Conservation (phyloP, 1,140 invertebrate genomes). For the Drosophila sechellia region DNA sequence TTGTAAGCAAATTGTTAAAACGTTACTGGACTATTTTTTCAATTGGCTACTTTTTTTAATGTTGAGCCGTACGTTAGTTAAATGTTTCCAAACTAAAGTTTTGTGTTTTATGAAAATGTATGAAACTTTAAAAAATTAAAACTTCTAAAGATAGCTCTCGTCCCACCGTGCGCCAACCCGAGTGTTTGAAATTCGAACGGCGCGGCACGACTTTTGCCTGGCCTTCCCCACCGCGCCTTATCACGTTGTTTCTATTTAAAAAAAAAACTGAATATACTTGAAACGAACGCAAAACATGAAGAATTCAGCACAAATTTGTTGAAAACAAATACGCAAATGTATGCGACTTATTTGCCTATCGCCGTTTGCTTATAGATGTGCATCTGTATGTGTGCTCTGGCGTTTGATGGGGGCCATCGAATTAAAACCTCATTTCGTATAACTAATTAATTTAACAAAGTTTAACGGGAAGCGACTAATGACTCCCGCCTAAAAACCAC, state of each 20-base stretch:
- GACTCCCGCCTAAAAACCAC: constrained; percentile 7
- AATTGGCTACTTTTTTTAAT: no score
- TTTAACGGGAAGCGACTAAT: not conserved
- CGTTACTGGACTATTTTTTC: no score
- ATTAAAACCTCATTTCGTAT: constrained; percentile 50
- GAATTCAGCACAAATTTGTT: constrained; percentile 71
- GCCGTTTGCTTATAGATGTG: constrained; percentile 5
- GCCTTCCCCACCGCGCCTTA: constrained; percentile 41
- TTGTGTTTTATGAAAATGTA: no score
- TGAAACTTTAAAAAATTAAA: no score
- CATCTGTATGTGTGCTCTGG: not conserved
- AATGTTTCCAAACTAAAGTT: no score
- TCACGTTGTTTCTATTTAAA: constrained; percentile 69
- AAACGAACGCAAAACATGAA: constrained; percentile 55
- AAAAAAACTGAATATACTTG: constrained; percentile 51
- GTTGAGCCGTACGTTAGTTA: no score
- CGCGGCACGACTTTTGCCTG: constrained; percentile 48
- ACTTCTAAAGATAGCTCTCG: not conserved
- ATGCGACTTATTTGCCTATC: constrained; percentile 21
- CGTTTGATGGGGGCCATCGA: constrained; percentile 19
- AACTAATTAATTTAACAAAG: constrained; percentile 47
- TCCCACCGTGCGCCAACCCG: constrained; percentile 49
- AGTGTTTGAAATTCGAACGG: constrained; percentile 61
- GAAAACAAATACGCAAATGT: constrained; percentile 56
- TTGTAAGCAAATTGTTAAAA: no score